Evolutionary conservation across 2,888 invertebrate genomes (phyloP), one percentile per base, ranked within the genome.

Genomic region (Dynastes hyllus): DNA sequence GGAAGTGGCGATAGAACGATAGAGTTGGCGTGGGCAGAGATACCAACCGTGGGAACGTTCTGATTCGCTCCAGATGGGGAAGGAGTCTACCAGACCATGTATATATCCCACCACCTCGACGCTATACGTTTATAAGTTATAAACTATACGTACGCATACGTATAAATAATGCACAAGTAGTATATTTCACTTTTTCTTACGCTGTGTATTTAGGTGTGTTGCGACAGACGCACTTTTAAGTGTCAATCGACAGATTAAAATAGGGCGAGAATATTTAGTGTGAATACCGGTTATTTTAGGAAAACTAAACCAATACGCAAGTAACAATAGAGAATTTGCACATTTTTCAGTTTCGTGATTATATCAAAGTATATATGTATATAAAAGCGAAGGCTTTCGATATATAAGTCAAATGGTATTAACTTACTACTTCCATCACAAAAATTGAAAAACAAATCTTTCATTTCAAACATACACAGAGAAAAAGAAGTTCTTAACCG

Each of bases 41-140:
- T 82, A 82, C 79, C 76, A 80, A 82, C 82, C 83, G 83, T 83
- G 83, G 80, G 83, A 83, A 83, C 80, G 77, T 76, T 73, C 58
- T 78, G 80, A 78, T 81, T 78, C 81, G 81, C 79, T 82, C 79
- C 77, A 79, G 81, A 81, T 80, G 76, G 80, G 77, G 73, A 58
- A 82, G 79, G 45, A 73, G 73, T 69, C 51, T 69, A 29, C 29
- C 27, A 27, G 13, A 69, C 78, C 67, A 78, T 82, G 81, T 80
- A 81, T 80, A 71, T 81, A 80, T 79, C 80, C 81, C 82, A 83
- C 82, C 80, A 69, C 82, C 75, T 77, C 78, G 9, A 9, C 8
- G 5, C 61, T 27, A 61, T 61, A 61, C 27, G 22, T 61, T 61
- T 22, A 22, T 22, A 22, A 22, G 22, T 5, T 37, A 5, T 5